Base-by-base conservation (phyloP, 2,888 invertebrate species). In the Temnothorax rugatulus region DNA sequence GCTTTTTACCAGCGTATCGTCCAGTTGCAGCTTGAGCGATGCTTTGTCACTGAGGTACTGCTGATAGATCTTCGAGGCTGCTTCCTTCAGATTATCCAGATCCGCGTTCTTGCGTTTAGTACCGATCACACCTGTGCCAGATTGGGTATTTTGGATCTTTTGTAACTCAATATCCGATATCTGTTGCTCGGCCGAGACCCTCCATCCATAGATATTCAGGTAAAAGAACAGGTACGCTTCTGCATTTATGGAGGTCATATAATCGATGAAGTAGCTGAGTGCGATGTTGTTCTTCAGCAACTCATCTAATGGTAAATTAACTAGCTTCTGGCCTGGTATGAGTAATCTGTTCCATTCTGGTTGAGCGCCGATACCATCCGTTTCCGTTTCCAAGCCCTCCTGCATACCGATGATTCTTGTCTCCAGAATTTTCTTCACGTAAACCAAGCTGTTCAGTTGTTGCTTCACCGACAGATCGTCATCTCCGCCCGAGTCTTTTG, bases 401-500 rank as follows among this genome's bases (percentile, higher is more conserved):
- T 95, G 95, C 91, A 96, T 95, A 13, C 96, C 94, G 50, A 95
- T 93, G 44, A 96, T 95, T 75, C 96, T 94, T 8, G 96, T 96
- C 91, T 98, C 97, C 85, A 98, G 96, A 38, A 98, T 96, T 93
- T 97, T 97, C 82, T 96, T 96, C 47, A 99, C 96, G 95, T 97
- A 98, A 89, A 97, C 95, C 82, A 99, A 95, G 90, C 98, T 98
- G 82, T 97, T 97, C 64, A 99, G 95, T 94, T 98, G 98, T 92
- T 98, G 98, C 89, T 98, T 98, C 76, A 98, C 97, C 76, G 96
- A 96, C 50, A 97, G 94, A 93, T 98, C 98, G 95, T 98, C 97
- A 91, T 98, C 98, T 1, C 98, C 98, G 0, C 98, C 98, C 38
- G 97, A 97, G 95, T 99, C 98, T 93, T 97, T 96, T 8, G 98